Conservation (phyloP, 2,113 vertebrate genomes). For the Rhinoderma darwinii region DNA sequence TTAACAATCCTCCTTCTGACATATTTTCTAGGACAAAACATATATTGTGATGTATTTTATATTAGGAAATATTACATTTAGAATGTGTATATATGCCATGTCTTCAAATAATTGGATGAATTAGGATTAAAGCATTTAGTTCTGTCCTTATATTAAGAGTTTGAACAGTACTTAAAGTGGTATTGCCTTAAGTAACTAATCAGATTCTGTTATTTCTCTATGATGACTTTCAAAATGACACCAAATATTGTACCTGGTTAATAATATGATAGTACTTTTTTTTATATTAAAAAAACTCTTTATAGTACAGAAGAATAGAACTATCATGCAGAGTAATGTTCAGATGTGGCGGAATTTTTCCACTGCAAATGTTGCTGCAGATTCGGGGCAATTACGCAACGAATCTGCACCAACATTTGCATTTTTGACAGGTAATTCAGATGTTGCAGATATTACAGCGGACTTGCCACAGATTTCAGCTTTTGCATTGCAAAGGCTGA, state of each 20-base stretch:
- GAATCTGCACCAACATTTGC: too few relatives aligned
- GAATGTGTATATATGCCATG: background rate
- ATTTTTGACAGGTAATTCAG: too few relatives aligned
- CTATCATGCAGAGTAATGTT: too few relatives aligned
- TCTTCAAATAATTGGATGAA: background rate
- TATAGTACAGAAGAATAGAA: too few relatives aligned
- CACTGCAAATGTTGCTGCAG: too few relatives aligned
- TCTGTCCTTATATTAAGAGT: background rate
- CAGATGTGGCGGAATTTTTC: too few relatives aligned
- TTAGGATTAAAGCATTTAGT: background rate
- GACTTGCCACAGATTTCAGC: too few relatives aligned
- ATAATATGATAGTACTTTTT: background rate
- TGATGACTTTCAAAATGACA: background rate
- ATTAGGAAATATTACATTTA: background rate
- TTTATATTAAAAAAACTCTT: background rate
- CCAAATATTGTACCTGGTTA: background rate
- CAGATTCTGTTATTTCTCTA: background rate
- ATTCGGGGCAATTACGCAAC: too few relatives aligned
- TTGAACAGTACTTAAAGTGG: background rate
- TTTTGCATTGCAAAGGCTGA: too few relatives aligned
- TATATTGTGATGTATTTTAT: slow-evolving; percentile 6
- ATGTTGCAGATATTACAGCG: too few relatives aligned
- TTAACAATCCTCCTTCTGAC: slow-evolving; percentile 26
- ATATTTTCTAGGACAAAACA: slow-evolving; percentile 37
- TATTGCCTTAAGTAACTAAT: background rate